phyloP scores from a whole-genome alignment of 2,888 invertebrate species.

The Leucophora obtusa region DNA sequence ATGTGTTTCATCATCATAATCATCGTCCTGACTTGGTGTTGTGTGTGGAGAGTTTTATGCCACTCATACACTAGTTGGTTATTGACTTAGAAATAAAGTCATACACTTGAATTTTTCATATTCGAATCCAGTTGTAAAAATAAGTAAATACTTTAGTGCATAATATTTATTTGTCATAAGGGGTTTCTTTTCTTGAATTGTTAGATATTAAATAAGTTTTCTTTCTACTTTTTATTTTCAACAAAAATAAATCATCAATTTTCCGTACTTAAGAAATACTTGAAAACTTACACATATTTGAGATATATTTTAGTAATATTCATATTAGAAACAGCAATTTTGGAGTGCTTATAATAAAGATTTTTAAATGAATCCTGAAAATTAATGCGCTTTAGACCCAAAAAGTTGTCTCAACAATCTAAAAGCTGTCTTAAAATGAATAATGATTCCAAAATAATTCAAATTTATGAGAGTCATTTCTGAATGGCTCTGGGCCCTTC shows the following conservation, averaged over 20 bases:
- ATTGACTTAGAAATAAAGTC: conserved; percentile 59
- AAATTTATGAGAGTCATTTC: too few species aligned
- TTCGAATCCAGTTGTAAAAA: conserved; percentile 12
- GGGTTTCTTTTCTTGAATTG: conserved; percentile 1
- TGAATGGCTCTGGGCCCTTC: too few species aligned
- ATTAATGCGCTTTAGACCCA: too few species aligned
- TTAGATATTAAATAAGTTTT: neutral
- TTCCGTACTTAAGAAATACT: neutral
- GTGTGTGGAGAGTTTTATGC: neutral
- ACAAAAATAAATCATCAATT: neutral
- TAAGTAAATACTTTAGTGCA: conserved; percentile 23
- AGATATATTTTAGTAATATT: too few species aligned
- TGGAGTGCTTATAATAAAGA: too few species aligned
- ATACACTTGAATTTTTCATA: conserved; percentile 52
- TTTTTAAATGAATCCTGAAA: too few species aligned
- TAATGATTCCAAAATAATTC: too few species aligned
- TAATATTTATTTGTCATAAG: conserved; percentile 13
- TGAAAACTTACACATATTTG: neutral
- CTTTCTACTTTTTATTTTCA: neutral
- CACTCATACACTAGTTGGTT: conserved; percentile 26
- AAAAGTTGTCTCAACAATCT: too few species aligned
- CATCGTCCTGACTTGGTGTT: neutral
- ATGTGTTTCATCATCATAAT: neutral
- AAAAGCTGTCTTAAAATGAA: too few species aligned
- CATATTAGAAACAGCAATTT: too few species aligned